A percentile compares a stretch with the other conserved stretches of the same genome.
phyloP scores from a whole-genome alignment of 2,113 vertebrate species.

The Heteronetta atricapilla region DNA sequence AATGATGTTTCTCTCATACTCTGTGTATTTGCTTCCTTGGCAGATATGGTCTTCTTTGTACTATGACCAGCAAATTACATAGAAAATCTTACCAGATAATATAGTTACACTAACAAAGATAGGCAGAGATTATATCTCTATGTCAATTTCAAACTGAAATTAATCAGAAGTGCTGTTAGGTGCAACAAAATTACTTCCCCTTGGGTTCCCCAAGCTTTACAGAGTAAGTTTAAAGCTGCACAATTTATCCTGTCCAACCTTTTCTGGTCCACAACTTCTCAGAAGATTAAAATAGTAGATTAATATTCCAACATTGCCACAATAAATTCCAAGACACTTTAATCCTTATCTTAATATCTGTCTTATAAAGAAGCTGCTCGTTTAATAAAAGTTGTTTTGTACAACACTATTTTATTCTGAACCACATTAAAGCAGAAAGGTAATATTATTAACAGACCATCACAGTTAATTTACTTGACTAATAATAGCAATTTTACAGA shows the following conservation, averaged over 20 bases:
- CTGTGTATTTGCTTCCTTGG: not conserved
- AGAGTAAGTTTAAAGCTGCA: not conserved
- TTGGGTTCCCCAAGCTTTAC: not conserved
- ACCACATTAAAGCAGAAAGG: not conserved
- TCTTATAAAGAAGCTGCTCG: not conserved
- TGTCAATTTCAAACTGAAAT: slow-evolving; percentile 1
- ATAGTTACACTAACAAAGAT: not conserved
- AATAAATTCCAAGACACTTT: not conserved
- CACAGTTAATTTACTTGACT: not conserved
- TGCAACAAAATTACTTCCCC: not conserved
- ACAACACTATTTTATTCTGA: not conserved
- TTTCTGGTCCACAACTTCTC: slow-evolving; percentile 17
- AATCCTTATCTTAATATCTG: not conserved
- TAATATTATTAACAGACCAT: not conserved
- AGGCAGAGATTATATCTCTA: not conserved
- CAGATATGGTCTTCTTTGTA: not conserved
- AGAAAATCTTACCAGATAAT: not conserved
- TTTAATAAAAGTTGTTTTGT: not conserved
- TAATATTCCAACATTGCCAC: not conserved
- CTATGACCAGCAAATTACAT: not conserved
- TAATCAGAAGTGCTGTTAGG: not conserved
- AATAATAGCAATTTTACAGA: not conserved
- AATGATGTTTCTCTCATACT: not conserved
- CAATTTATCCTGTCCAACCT: not conserved
- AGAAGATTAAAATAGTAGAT: not conserved